Percentiles rank a stretch among this genome's conserved stretches.
These are phyloP conservation scores for Chelonus formosanus DNA, from an alignment of 2,888 invertebrate genomes.

Conservation along the genomic window DNA sequence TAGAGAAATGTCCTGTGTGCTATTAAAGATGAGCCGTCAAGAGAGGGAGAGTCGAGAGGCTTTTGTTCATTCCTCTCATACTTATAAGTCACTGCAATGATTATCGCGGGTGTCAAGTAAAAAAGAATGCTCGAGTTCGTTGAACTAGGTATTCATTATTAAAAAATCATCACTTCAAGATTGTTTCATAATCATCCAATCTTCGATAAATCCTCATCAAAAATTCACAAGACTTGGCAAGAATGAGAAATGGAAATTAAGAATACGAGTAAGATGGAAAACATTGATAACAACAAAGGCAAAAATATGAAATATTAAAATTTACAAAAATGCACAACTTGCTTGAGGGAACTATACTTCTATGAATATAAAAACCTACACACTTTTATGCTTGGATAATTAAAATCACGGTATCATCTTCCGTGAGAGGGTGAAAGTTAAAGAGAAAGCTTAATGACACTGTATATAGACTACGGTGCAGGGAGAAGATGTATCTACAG, in stretches of 20 bases:
- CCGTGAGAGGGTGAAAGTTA: conserved; percentile 42
- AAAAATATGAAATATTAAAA: no score
- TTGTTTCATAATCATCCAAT: no score
- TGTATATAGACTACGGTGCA: not conserved
- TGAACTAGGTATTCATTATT: conserved; percentile 21
- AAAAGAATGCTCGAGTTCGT: conserved; percentile 23
- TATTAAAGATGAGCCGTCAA: conserved; percentile 57
- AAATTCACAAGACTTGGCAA: no score
- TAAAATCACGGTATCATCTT: conserved; percentile 59
- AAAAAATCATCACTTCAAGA: no score
- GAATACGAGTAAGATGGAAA: not conserved
- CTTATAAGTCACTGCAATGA: conserved; percentile 12
- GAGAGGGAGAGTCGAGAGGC: not conserved
- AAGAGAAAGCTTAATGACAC: conserved; percentile 30
- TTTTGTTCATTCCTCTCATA: conserved; percentile 11
- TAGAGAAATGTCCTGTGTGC: conserved; percentile 59
- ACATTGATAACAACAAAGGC: not conserved
- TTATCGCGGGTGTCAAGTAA: conserved; percentile 27
- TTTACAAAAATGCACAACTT: no score
- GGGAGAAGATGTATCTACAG: not conserved
- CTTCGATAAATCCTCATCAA: not conserved
- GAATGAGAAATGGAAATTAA: no score
- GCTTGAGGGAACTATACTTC: conserved; percentile 2
- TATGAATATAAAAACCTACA: conserved; percentile 40
- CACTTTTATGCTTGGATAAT: conserved; percentile 62